phyloP scores from a whole-genome alignment of 2,113 vertebrate genomes.

The Triplophysa tibetana region DNA sequence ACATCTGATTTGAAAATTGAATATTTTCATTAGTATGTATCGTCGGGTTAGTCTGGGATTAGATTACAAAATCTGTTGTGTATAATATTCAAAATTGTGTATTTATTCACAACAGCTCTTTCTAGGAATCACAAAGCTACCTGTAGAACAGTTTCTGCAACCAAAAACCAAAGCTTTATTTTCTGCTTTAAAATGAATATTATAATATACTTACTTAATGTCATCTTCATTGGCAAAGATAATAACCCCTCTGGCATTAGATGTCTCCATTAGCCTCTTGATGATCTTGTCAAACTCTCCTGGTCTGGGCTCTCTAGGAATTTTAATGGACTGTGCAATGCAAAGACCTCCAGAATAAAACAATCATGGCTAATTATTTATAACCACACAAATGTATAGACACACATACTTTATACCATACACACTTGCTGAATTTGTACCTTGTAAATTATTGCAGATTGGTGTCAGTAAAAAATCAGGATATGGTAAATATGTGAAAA shows the following conservation, averaged over 20 bases:
- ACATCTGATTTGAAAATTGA: too few species aligned
- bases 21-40: too few species aligned
- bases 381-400: too few species aligned
- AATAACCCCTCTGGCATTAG: slow-evolving; percentile 87
- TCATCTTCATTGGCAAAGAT: slow-evolving; percentile 96
- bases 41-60: background rate
- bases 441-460: too few species aligned
- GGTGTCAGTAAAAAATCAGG: slow-evolving; percentile 25
- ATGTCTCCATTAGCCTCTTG: slow-evolving; percentile 90
- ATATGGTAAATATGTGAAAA: background rate
- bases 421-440: too few species aligned
- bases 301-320: slow-evolving; percentile 85
- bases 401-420: too few species aligned
- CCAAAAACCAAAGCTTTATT: background rate
- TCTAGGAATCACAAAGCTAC: background rate
- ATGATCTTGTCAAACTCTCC: slow-evolving; percentile 94
- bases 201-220: slow-evolving; percentile 80
- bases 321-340: slow-evolving; percentile 92
- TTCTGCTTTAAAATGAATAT: background rate
- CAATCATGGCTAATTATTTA: background rate
- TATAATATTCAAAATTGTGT: too few species aligned
- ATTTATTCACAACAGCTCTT: background rate
- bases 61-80: background rate
- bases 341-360: slow-evolving; percentile 83
- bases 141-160: background rate